These are phyloP conservation scores for Martes flavigula DNA, from an alignment of 2,797 vertebrate species.

Conservation along the genomic window DNA sequence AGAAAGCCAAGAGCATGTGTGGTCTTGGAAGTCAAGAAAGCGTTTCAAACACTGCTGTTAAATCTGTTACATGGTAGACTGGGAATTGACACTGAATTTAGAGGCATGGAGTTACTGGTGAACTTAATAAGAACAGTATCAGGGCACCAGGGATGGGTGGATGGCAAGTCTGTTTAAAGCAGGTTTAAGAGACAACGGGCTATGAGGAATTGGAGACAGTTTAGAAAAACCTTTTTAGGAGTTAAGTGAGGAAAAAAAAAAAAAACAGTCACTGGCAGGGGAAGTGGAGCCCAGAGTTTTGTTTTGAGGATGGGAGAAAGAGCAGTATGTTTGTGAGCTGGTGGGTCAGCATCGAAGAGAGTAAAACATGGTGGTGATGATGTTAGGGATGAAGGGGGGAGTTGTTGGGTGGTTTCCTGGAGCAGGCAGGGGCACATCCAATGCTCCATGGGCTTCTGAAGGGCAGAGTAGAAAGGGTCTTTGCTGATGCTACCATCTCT, in stretches of 20 bases:
- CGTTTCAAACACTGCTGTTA: not conserved
- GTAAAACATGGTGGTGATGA: not conserved
- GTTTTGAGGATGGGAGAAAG: not conserved
- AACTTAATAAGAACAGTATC: not conserved
- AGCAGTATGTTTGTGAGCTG: not conserved
- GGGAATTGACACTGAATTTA: not conserved
- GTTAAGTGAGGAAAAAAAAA: not conserved
- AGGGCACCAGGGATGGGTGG: not conserved
- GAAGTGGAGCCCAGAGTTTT: not conserved
- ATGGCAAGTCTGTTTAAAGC: not conserved
- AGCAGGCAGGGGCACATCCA: not conserved
- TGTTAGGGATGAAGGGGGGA: too few species aligned
- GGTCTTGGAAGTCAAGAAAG: not conserved
- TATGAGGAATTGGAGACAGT: not conserved
- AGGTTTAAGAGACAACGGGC: not conserved
- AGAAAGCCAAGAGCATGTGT: not conserved
- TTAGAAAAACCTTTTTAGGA: not conserved
- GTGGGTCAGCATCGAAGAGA: not conserved
- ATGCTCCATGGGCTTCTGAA: not conserved
- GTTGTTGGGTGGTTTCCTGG: not conserved
- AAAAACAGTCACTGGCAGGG: not conserved
- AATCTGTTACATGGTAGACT: not conserved
- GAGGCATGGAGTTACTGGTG: not conserved
- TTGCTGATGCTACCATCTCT: not conserved
- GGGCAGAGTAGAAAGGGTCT: not conserved